Evolutionary conservation across 2,888 invertebrate species (phyloP), one percentile per base, ranked within the genome.

Genomic region (Lacanobia oleracea): DNA sequence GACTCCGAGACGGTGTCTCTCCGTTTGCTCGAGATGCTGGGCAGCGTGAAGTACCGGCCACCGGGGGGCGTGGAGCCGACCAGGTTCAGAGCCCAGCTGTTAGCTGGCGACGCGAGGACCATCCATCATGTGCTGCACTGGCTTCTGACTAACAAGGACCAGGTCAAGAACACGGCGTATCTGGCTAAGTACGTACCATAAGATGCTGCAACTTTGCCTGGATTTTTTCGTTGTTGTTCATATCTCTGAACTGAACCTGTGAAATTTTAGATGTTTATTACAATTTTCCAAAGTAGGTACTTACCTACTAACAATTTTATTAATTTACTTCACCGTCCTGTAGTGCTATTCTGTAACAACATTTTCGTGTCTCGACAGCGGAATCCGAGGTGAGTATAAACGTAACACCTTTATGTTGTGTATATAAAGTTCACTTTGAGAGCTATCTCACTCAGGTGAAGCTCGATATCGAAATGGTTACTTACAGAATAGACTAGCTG

Each of bases 151-250:
- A 97, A 98, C 84, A 96, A 97, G 72, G 97, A 97, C 2, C 97
- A 98, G 82, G 97, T 98, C 43, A 97, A 97, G 89, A 98, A 98
- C 87, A 96, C 98, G 67, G 98, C 98, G 0, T 99, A 99, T 93
- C 96, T 99, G 66, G 98, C 98, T n/a, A 97, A 96, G 95, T 97
- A 91, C 82, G 91, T 89, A n/a, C n/a, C n/a, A n/a, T n/a, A n/a
- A n/a, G n/a, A n/a, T n/a, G n/a, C n/a, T n/a, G n/a, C n/a, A n/a
- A n/a, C n/a, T n/a, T n/a, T n/a, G n/a, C n/a, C n/a, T n/a, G n/a
- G n/a, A n/a, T n/a, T n/a, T n/a, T n/a, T n/a, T n/a, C n/a, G n/a
- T n/a, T n/a, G n/a, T n/a, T n/a, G n/a, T n/a, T n/a, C n/a, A n/a
- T n/a, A n/a, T n/a, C n/a, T n/a, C n/a, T n/a, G n/a, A n/a, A n/a